phyloP scores from a whole-genome alignment of 2,888 invertebrate genomes.

The Listrodromus nycthemerus region DNA sequence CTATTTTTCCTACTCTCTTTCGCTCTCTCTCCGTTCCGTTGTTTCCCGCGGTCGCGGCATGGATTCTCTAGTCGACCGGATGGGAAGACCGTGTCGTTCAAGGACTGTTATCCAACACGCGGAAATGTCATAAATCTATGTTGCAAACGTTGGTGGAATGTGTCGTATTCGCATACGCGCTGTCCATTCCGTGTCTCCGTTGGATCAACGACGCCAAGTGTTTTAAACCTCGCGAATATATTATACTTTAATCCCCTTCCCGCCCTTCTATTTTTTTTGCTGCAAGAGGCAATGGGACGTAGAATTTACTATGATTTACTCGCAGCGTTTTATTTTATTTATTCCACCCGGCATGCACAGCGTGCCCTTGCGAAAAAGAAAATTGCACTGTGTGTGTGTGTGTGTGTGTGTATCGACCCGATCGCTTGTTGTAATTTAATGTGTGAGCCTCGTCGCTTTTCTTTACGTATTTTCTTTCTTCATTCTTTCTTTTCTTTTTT shows the following conservation, averaged over 20 bases:
- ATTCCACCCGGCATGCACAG: not conserved
- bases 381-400: not conserved
- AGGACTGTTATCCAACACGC: slow-evolving; percentile 65
- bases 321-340: slow-evolving; percentile 17
- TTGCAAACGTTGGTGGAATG: slow-evolving; percentile 55
- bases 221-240: slow-evolving; percentile 44
- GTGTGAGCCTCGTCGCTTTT: slow-evolving; percentile 25
- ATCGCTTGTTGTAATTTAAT: slow-evolving; percentile 52
- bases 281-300: not conserved
- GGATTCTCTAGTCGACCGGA: slow-evolving; percentile 43
- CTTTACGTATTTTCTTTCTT: not conserved
- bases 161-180: slow-evolving; percentile 32
- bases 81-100: slow-evolving; percentile 60
- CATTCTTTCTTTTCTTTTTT: slow-evolving; percentile 6
- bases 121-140: slow-evolving; percentile 62
- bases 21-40: not conserved
- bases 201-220: slow-evolving; percentile 1
- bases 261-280: not conserved
- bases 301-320: not conserved
- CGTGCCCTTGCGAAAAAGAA: slow-evolving; percentile 4
- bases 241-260: slow-evolving; percentile 38
- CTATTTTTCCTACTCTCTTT: not conserved
- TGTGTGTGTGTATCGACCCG: slow-evolving; percentile 40
- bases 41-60: slow-evolving; percentile 8
- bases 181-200: slow-evolving; percentile 1